A percentile compares a stretch with the other conserved stretches of the same genome.
These are phyloP conservation scores for Coryphaenoides rupestris DNA, from an alignment of 2,113 vertebrate species.

Conservation along the genomic window DNA sequence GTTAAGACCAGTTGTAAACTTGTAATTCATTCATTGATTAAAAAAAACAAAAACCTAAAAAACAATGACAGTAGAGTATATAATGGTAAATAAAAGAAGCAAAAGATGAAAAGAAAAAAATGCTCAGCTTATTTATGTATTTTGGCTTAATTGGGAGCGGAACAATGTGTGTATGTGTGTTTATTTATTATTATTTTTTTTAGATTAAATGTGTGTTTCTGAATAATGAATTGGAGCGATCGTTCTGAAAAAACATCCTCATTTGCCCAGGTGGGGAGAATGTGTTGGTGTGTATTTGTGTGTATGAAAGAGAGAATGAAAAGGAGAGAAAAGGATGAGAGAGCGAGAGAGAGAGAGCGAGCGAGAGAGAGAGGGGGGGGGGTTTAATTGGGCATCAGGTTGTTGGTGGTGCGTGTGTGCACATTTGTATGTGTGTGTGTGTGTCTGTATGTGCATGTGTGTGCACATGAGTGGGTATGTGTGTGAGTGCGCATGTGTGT, in stretches of 20 bases:
- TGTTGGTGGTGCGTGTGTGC: background rate
- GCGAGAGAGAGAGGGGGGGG: background rate
- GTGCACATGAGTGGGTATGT: background rate
- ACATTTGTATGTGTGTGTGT: too few species aligned
- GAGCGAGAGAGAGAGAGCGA: background rate
- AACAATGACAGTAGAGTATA: too few species aligned
- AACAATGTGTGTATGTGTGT: constrained; percentile 45
- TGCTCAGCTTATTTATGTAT: constrained; percentile 20
- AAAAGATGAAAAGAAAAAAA: too few species aligned
- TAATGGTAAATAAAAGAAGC: too few species aligned
- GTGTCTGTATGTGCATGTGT: background rate
- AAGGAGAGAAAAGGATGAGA: background rate
- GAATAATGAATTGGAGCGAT: constrained; percentile 61
- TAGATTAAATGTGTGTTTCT: constrained; percentile 46
- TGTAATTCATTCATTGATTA: too few species aligned
- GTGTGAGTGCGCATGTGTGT: background rate
- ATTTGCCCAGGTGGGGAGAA: constrained; percentile 36
- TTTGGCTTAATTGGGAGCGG: constrained; percentile 48
- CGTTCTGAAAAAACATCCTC: constrained; percentile 56
- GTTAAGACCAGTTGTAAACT: background rate
- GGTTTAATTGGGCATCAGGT: background rate
- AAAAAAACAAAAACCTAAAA: constrained; percentile 54
- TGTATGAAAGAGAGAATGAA: constrained; percentile 13
- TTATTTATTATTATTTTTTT: too few species aligned
- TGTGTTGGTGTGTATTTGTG: constrained; percentile 7